A percentile compares a stretch with the other conserved stretches of the same genome.
phyloP scores from a whole-genome alignment of 2,113 vertebrate species.

The Scatophagus argus region DNA sequence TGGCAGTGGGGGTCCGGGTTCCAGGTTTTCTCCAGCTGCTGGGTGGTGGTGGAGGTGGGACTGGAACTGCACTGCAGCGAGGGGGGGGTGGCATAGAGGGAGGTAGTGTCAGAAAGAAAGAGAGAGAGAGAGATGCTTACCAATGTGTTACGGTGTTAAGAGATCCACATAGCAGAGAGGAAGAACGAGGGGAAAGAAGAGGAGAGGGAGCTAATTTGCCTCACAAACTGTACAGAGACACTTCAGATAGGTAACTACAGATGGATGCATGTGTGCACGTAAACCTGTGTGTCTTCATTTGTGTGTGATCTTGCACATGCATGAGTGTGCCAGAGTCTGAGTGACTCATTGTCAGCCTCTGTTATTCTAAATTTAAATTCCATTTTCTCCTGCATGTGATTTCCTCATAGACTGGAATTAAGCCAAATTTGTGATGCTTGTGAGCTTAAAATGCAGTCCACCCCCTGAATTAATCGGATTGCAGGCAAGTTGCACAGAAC shows the following conservation, averaged over 20 bases:
- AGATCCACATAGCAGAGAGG: conserved; percentile 50
- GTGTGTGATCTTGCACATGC: background rate
- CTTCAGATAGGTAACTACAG: conserved; percentile 63
- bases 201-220: conserved; percentile 37
- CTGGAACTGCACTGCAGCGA: conserved; percentile 79
- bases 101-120: conserved; percentile 19
- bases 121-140: conserved; percentile 36
- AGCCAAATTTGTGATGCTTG: conserved; percentile 15
- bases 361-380: conserved; percentile 1
- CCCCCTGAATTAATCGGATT: conserved; percentile 8
- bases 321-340: conserved; percentile 9
- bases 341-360: conserved; percentile 3
- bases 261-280: conserved; percentile 2
- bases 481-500: conserved; percentile 2
- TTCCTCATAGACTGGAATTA: background rate
- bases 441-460: background rate
- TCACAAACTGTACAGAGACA: conserved; percentile 38
- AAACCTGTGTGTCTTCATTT: conserved; percentile 15
- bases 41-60: conserved; percentile 70
- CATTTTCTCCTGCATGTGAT: conserved; percentile 8
- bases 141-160: conserved; percentile 31
- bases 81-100: conserved; percentile 34
- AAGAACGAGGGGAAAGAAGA: conserved; percentile 45
- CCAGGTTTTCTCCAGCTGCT: conserved; percentile 78
- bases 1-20: conserved; percentile 6